A percentile compares a stretch with the other conserved stretches of the same genome.
Evolutionary conservation across 2,113 vertebrate species (phyloP).

Genomic region (Colinus virginianus): DNA sequence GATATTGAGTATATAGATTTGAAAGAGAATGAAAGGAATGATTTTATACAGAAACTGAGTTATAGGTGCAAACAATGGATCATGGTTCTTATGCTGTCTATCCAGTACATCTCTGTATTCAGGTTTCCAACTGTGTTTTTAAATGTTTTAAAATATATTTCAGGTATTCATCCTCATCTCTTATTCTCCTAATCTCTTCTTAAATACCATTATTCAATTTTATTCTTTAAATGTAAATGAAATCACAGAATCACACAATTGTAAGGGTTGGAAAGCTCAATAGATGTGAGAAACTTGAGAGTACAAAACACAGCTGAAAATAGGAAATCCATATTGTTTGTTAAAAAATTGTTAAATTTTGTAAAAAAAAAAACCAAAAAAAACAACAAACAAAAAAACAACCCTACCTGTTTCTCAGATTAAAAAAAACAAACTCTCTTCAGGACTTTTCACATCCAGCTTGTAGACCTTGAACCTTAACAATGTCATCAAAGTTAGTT

Average conservation of each 20-base stretch:
- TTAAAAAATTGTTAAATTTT: background rate
- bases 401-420: background rate
- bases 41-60: background rate
- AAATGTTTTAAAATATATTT: background rate
- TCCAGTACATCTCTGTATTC: background rate
- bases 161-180: background rate
- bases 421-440: background rate
- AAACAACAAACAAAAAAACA: background rate
- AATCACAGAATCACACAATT: background rate
- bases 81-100: background rate
- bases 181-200: background rate
- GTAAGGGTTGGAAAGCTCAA: background rate
- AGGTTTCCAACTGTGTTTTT: background rate
- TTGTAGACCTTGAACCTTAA: background rate
- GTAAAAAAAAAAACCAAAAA: background rate
- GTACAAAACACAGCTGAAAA: background rate
- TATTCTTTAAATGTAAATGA: background rate
- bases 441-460: background rate
- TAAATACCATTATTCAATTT: background rate
- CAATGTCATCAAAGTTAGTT: background rate
- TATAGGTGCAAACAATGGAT: background rate
- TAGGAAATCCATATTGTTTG: background rate
- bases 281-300: background rate
- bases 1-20: background rate
- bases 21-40: background rate